Evolutionary conservation across 2,888 invertebrate genomes (phyloP).

Genomic region (Ochropleura leucogaster): DNA sequence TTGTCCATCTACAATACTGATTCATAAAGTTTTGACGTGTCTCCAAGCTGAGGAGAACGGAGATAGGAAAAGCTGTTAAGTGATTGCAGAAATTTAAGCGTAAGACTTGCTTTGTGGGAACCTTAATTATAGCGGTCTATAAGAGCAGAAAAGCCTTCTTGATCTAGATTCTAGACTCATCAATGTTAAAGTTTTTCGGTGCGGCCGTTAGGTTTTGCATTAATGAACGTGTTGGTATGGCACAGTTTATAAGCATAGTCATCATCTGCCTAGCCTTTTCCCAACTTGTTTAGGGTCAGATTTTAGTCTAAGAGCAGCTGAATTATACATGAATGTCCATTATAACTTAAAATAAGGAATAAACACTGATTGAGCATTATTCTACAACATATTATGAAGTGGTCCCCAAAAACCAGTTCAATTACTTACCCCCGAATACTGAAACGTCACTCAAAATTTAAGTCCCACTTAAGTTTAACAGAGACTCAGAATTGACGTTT

Average conservation of each 20-base stretch:
- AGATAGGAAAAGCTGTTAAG: constrained; percentile 6
- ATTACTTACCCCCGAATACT: neutral
- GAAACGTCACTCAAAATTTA: no score
- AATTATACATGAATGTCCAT: neutral
- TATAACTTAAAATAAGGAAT: neutral
- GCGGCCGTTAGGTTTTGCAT: neutral
- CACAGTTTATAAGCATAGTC: no score
- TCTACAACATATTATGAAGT: neutral
- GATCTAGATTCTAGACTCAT: neutral
- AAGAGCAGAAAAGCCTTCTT: neutral
- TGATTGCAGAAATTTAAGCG: neutral
- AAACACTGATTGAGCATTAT: neutral
- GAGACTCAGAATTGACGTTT: no score
- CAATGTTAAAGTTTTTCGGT: neutral
- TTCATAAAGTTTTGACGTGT: constrained; percentile 24
- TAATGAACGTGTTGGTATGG: neutral
- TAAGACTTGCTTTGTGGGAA: neutral
- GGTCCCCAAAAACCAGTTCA: neutral
- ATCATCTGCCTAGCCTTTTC: no score
- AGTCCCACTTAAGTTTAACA: no score
- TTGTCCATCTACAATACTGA: constrained; percentile 30
- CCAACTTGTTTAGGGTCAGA: no score
- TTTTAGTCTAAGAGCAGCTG: no score
- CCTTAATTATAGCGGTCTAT: neutral
- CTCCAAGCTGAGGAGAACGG: neutral